Evolutionary conservation across 2,797 vertebrate genomes (phyloP), one percentile per base, ranked within the genome.

Genomic region (Nothura maculosa): DNA sequence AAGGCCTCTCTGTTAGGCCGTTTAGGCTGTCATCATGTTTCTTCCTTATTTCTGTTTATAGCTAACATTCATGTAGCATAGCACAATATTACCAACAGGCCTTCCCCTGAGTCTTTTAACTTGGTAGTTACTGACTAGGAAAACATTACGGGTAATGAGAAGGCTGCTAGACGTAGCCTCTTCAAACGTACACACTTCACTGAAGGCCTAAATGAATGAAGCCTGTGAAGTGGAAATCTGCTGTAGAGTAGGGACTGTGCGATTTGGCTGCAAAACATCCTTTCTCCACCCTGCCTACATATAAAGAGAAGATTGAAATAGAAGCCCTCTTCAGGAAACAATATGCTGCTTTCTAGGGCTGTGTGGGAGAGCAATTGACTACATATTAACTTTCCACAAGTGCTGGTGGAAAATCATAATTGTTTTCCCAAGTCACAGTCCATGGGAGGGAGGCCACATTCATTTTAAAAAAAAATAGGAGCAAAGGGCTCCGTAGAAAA

Each of bases 241-340:
- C 47, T 42, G 40, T 62, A 42, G 52, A 64, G 66, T 52, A 77
- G 42, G n/a, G 69, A 75, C 40, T 48, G 19, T 77, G 81, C 79
- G 63, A 36, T 81, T 48, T 80, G 55, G 52, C 90, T 75, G 62
- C 48, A 45, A 89, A 80, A 82, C 68, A 77, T 64, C 48, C 64
- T 67, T 81, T 87, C 64, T 60, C 54, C 52, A 70, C 32, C 57
- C 38, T 67, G 48, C 76, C 75, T 30, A 18, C 92, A 73, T 80
- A 47, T 77, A 92, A 84, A 61, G 28, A 73, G 36, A 80, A 61
- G 48, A 82, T 24, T 52, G 75, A 82, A 90, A 82, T 70, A 80
- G 83, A 77, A 89, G 28, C 40, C 30, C 17, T 67, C 81, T 87
- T 85, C 79, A 81, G 79, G 64, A 87, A 78, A 69, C 40, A 77